Evolutionary conservation across 2,113 vertebrate species (phyloP), one percentile per base, ranked within the genome.

Genomic region (Merops nubicus): DNA sequence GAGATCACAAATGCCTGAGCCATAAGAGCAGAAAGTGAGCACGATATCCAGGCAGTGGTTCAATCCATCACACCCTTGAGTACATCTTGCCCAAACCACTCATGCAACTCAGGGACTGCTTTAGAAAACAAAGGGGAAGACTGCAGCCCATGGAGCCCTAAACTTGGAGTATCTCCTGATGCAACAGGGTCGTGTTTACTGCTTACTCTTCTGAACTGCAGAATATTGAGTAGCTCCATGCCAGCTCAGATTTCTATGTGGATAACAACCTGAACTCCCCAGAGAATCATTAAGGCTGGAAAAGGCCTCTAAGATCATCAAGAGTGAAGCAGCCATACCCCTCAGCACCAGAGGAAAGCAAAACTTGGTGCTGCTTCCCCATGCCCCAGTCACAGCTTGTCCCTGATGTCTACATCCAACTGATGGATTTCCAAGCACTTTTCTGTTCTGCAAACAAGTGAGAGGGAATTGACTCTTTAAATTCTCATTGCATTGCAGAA

Each of bases 1-100:
- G 99, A 98, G 94, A 99, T 99, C 94, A 99, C 99, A 42, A 99
- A 99, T 31, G 99, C 99, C 99, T 99, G 97, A 15, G 96, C 60
- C 69, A 93, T 62, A 95, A 96, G 78, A 92, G 93, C 22, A 92
- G 36, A 93, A 96, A 86, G 76, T 97, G 96, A 64, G 42, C 63
- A 2, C 73, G 21, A 45, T 77, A 78, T 57, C 85, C 96, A 85
- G 91, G 86, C 75, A 74, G 42, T 54, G 87, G 68, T 69, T 7
- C 4, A 57, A 17, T 48, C 77, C 42, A 95, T 45, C 82, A 81
- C 10, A 92, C 9, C 53, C 47, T 92, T 57, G 16, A 33, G 15
- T 48, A n/a, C n/a, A n/a, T 63, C 79, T 74, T 22, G 17, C 80
- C 65, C 75, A 60, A 78, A 60, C 26, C 42, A 12, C 47, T 83